These are phyloP conservation scores for Molothrus ater DNA, from an alignment of 2,797 vertebrate genomes.

Conservation along the genomic window DNA sequence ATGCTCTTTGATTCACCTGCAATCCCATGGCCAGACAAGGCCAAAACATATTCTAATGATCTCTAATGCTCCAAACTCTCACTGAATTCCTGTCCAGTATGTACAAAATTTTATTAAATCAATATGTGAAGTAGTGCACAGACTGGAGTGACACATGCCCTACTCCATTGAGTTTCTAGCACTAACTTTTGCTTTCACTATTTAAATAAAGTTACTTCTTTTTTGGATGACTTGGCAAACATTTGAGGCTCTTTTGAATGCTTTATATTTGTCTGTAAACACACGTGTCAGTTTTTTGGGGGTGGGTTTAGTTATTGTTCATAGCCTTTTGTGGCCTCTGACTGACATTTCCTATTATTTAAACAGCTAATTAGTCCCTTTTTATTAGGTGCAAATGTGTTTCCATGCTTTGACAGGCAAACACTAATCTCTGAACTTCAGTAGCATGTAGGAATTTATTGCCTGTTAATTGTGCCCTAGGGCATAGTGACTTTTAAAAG, in stretches of 20 bases:
- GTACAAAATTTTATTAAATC: neutral
- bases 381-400: slow-evolving; percentile 54
- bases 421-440: slow-evolving; percentile 31
- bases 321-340: neutral
- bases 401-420: slow-evolving; percentile 35
- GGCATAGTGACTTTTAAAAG: neutral
- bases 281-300: neutral
- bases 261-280: neutral
- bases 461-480: slow-evolving; percentile 50
- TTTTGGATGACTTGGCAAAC: neutral
- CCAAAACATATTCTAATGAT: neutral
- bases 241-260: neutral
- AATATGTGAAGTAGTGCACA: neutral
- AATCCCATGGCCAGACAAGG: neutral
- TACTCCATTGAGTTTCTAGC: neutral
- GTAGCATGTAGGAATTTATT: slow-evolving; percentile 49
- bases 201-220: neutral
- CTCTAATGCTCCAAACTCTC: neutral
- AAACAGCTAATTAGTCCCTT: neutral
- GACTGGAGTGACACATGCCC: neutral
- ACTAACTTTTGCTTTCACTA: neutral
- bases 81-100: neutral
- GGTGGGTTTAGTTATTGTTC: slow-evolving; percentile 11
- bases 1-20: neutral
- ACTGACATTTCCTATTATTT: slow-evolving; percentile 50